A percentile compares a stretch with the other conserved stretches of the same genome.
These are phyloP conservation scores for Nycticebus coucang DNA, from an alignment of 2,113 vertebrate species.

Conservation along the genomic window DNA sequence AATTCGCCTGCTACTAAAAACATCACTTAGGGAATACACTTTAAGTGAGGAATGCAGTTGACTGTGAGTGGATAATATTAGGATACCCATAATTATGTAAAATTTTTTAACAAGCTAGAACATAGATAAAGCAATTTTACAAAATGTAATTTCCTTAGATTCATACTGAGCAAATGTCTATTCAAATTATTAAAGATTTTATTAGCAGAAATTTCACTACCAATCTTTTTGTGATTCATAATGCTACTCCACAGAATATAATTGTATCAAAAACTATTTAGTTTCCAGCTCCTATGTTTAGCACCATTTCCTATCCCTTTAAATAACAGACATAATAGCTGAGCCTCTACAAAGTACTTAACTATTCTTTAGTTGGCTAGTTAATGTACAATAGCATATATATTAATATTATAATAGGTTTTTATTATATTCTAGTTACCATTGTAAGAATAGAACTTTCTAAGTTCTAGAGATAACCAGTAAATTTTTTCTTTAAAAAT, in stretches of 20 bases:
- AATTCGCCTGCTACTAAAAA: slow-evolving; percentile 43
- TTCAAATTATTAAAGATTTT: slow-evolving; percentile 68
- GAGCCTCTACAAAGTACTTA: neutral
- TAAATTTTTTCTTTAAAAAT: slow-evolving; percentile 1
- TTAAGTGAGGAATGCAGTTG: slow-evolving; percentile 51
- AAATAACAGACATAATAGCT: slow-evolving; percentile 6
- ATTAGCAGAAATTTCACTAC: slow-evolving; percentile 26
- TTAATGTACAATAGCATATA: slow-evolving; percentile 19
- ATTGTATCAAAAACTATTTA: slow-evolving; percentile 56
- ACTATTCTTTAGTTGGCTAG: neutral
- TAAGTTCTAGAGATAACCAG: neutral
- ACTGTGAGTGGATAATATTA: slow-evolving; percentile 55
- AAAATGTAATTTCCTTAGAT: slow-evolving; percentile 67
- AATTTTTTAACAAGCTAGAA: slow-evolving; percentile 50
- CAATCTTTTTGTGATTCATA: slow-evolving; percentile 47
- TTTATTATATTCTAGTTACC: neutral
- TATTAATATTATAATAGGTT: neutral
- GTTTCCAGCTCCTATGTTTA: neutral
- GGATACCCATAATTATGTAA: slow-evolving; percentile 51
- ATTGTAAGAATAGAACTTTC: slow-evolving; percentile 37
- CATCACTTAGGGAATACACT: slow-evolving; percentile 39
- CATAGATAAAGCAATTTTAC: slow-evolving; percentile 60
- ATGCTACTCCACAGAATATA: neutral
- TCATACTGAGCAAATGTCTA: slow-evolving; percentile 45
- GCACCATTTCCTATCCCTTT: slow-evolving; percentile 2